phyloP scores from a whole-genome alignment of 2,888 invertebrate genomes.

The Yponomeuta evonymella region DNA sequence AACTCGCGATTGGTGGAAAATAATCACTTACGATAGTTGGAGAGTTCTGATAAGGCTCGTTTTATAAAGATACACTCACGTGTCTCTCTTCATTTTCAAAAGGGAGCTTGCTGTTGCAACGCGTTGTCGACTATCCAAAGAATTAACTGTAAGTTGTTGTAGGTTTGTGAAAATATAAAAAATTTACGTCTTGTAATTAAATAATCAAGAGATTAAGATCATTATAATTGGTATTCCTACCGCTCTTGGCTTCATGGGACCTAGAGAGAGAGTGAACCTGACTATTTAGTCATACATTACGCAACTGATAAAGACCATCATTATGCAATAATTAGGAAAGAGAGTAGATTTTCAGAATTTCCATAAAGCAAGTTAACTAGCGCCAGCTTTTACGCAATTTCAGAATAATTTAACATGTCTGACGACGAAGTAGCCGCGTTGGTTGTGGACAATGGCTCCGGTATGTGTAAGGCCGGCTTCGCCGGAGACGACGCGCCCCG shows the following conservation, averaged over 20 bases:
- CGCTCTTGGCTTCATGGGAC: not conserved
- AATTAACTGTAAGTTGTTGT: constrained; percentile 11
- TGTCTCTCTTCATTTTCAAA: constrained; percentile 59
- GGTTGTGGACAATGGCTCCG: constrained; percentile 98
- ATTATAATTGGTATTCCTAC: not conserved
- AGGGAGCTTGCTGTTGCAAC: constrained; percentile 57
- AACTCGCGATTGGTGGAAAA: constrained; percentile 80
- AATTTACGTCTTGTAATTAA: constrained; percentile 1
- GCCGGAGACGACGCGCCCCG: constrained; percentile 97
- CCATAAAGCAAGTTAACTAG: constrained; percentile 19
- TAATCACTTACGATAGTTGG: constrained; percentile 68
- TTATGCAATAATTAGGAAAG: not conserved
- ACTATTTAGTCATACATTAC: not conserved
- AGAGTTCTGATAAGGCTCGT: constrained; percentile 68
- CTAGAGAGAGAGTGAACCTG: not conserved
- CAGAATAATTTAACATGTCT: constrained; percentile 69
- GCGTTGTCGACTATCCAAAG: constrained; percentile 43
- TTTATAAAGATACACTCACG: constrained; percentile 74
- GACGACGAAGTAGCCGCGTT: constrained; percentile 88
- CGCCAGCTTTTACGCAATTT: constrained; percentile 25
- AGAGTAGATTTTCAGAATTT: not conserved
- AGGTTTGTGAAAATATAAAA: not conserved
- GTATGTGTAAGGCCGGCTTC: constrained; percentile 98
- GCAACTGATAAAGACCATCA: not conserved
- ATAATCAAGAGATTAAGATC: not conserved